Evolutionary conservation across 1,140 invertebrate species (phyloP).

Genomic region (Diplogasteroides magnus): DNA sequence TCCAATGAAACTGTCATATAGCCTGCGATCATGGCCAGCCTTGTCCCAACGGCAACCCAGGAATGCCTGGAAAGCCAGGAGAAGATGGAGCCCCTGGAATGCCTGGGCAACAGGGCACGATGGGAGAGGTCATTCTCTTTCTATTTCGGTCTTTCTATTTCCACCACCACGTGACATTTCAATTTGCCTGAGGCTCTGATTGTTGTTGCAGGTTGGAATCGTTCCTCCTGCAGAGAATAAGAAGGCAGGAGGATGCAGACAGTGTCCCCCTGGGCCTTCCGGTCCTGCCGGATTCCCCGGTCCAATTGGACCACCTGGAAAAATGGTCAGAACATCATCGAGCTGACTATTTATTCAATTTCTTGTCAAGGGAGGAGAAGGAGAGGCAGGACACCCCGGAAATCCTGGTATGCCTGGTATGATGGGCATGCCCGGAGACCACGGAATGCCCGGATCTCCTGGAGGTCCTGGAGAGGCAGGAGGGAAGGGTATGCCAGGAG

Average conservation of each 20-base stretch:
- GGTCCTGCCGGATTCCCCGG: not conserved
- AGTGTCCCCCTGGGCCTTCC: not conserved
- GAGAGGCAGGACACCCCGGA: not conserved
- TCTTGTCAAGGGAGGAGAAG: not conserved
- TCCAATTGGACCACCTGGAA: not conserved
- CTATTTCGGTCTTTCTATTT: too few relatives aligned
- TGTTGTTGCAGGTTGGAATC: too few relatives aligned
- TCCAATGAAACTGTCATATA: not conserved
- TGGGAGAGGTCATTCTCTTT: not conserved
- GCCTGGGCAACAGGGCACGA: not conserved
- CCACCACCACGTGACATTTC: too few relatives aligned
- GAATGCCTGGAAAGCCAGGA: not conserved
- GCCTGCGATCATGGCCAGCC: not conserved
- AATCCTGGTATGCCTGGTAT: not conserved
- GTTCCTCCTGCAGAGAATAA: not conserved
- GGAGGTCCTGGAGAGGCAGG: too few relatives aligned
- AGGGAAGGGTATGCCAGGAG: not conserved
- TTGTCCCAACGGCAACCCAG: not conserved
- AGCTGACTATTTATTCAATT: not conserved
- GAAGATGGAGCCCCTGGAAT: not conserved
- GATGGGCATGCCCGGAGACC: not conserved
- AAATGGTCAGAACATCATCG: not conserved
- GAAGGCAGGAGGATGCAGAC: not conserved
- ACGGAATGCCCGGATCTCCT: not conserved
- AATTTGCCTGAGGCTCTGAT: too few relatives aligned